phyloP scores from a whole-genome alignment of 2,797 vertebrate genomes.

The Danio tinwini region DNA sequence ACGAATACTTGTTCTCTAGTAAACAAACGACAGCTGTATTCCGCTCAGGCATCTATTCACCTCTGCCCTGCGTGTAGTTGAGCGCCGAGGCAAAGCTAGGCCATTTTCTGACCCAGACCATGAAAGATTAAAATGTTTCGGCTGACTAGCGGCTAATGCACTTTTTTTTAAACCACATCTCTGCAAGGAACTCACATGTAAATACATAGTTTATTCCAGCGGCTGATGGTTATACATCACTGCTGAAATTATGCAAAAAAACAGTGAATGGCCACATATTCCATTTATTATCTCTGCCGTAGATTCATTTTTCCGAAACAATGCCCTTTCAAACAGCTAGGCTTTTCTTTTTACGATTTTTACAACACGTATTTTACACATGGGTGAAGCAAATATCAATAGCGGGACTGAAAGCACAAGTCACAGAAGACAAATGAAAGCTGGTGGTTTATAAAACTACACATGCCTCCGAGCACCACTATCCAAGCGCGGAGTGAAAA shows the following conservation, averaged over 20 bases:
- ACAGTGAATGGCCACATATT: slow-evolving; percentile 1
- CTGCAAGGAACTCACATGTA: slow-evolving; percentile 4
- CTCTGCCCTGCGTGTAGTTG: slow-evolving; percentile 11
- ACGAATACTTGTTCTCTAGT: slow-evolving; percentile 8
- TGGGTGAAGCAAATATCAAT: slow-evolving; percentile 67
- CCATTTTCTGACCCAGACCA: slow-evolving; percentile 2
- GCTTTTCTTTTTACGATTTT: slow-evolving; percentile 43
- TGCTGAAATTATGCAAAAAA: slow-evolving; percentile 37
- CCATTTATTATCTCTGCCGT: slow-evolving; percentile 40
- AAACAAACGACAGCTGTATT: slow-evolving; percentile 29
- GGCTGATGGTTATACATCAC: slow-evolving; percentile 2
- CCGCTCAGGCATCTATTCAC: slow-evolving; percentile 19
- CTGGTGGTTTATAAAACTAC: slow-evolving; percentile 70
- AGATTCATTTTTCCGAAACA: slow-evolving; percentile 37
- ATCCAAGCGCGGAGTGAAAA: slow-evolving; percentile 65
- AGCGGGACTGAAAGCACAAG: slow-evolving; percentile 64
- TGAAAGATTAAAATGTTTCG: slow-evolving; percentile 9
- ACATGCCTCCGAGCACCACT: slow-evolving; percentile 67
- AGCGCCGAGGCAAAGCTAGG: background rate
- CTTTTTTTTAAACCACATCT: slow-evolving; percentile 23
- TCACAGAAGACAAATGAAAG: slow-evolving; percentile 72
- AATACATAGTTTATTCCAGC: slow-evolving; percentile 4
- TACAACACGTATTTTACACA: slow-evolving; percentile 66
- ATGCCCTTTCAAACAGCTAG: slow-evolving; percentile 45
- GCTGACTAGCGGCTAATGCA: slow-evolving; percentile 19